Evolutionary conservation across 2,888 invertebrate genomes (phyloP).

Genomic region (Tachina grossa): DNA sequence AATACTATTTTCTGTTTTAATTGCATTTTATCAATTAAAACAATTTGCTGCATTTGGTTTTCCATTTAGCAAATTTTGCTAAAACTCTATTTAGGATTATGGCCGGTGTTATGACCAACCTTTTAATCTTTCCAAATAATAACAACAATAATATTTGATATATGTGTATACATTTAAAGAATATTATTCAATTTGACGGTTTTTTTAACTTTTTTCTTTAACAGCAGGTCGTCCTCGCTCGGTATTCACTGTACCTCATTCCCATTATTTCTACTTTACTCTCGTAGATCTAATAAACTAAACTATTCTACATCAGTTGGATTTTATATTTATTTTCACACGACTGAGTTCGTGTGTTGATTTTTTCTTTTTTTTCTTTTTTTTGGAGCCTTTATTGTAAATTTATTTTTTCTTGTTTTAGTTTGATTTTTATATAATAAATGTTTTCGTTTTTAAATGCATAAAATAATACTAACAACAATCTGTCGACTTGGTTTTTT

Average conservation of each 20-base stretch:
- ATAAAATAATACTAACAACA: conserved; percentile 43
- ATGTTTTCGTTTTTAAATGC: conserved; percentile 8
- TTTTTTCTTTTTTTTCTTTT: conserved; percentile 28
- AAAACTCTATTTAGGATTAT: conserved; percentile 53
- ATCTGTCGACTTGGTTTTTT: conserved; percentile 59
- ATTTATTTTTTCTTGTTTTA: conserved; percentile 23
- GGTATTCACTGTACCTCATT: background rate
- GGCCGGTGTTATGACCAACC: conserved; percentile 18
- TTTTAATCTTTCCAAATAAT: conserved; percentile 32
- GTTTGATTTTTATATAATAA: conserved; percentile 53
- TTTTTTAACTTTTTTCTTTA: conserved; percentile 5
- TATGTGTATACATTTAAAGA: conserved; percentile 11
- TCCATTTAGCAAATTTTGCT: conserved; percentile 13
- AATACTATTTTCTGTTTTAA: background rate
- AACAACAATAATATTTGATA: conserved; percentile 1
- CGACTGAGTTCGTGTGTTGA: conserved; percentile 68
- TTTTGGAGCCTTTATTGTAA: conserved; percentile 37
- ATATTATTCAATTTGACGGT: conserved; percentile 30
- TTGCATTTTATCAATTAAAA: conserved; percentile 20
- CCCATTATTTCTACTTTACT: background rate
- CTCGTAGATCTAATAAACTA: conserved; percentile 43
- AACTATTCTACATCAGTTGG: conserved; percentile 43
- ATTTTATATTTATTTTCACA: conserved; percentile 61
- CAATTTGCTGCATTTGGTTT: conserved; percentile 5
- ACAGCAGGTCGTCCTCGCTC: conserved; percentile 25